A percentile compares a stretch with the other conserved stretches of the same genome.
Conservation (phyloP, 2,888 invertebrate genomes). For the Drosophila setosimentum region DNA sequence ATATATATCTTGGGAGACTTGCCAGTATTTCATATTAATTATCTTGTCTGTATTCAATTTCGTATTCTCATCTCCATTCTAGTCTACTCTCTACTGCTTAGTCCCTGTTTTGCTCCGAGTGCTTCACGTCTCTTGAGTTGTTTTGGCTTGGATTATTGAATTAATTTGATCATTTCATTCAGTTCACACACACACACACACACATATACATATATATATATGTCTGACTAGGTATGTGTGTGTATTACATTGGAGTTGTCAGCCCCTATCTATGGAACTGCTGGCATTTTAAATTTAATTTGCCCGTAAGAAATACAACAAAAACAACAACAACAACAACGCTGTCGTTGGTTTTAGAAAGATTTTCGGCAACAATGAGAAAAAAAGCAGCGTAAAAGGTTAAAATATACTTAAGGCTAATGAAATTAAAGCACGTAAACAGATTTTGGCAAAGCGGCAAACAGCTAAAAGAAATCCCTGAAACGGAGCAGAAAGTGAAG, state of each 20-base stretch:
- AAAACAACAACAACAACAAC: conserved; percentile 7
- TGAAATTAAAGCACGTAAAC: conserved; percentile 71
- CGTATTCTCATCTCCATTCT: neutral
- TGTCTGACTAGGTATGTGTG: conserved; percentile 6
- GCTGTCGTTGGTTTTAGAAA: conserved; percentile 19
- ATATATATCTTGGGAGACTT: neutral
- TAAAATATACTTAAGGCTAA: conserved; percentile 61
- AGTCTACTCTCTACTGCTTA: neutral
- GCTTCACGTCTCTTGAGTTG: conserved; percentile 3
- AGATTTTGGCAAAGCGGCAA: conserved; percentile 41
- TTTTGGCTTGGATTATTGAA: conserved; percentile 40
- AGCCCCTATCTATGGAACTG: conserved; percentile 36
- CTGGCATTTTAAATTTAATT: conserved; percentile 72
- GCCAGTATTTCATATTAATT: neutral
- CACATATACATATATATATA: neutral
- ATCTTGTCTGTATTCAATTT: neutral
- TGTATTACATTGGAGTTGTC: conserved; percentile 22
- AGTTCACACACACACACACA: conserved; percentile 10
- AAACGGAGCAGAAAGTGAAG: neutral
- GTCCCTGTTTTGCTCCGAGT: neutral
- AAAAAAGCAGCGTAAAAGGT: conserved; percentile 32
- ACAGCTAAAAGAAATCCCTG: conserved; percentile 12
- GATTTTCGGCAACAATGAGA: conserved; percentile 18
- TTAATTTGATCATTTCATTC: conserved; percentile 47
- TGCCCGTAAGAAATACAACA: conserved; percentile 20